Base-by-base conservation (phyloP, 1,140 invertebrate species). In the Phymorhynchus buccinoides region DNA sequence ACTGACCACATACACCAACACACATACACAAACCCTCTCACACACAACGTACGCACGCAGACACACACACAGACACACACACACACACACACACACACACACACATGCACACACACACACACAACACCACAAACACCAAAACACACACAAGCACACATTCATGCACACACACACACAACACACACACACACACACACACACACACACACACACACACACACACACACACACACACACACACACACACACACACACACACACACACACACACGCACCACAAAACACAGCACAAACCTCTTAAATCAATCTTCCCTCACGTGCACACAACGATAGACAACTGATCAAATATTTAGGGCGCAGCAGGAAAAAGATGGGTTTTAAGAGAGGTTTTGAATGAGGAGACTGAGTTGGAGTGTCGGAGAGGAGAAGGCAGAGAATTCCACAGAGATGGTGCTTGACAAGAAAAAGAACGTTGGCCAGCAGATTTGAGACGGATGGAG, bases 41-140 rank as follows among this genome's bases (percentile, higher is more conserved):
- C 6, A 6, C 42, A 78, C 9, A 78, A n/a, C n/a, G n/a, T n/a
- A n/a, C n/a, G n/a, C n/a, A n/a, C n/a, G n/a, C n/a, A n/a, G n/a
- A n/a, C 71, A 2, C 2, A 75, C 1, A 78, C 18, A 78, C 4
- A 39, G 6, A 7, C 18, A 78, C 7, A 6, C 6, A 6, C 42
- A 78, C 9, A 78, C 12, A 16, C 9, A 78, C 75, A 44, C 42
- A 78, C 42, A 16, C 42, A 44, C 35, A 79, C 32, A 44, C 39
- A 42, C 37, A 44, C 7, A 44, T 32, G 42, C 78, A 80, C 78
- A 80, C 48, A 80, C 78, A 80, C 78, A 80, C 39, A 42, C 22
- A 4, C 16, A 18, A 30, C 62, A 66, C 62, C 37, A 27, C 78
- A 3, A n/a, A 42, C 78, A 44, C 37, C 6, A 6, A 30, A 35